Conservation (phyloP, 2,797 vertebrate species). For the Nasua narica region DNA sequence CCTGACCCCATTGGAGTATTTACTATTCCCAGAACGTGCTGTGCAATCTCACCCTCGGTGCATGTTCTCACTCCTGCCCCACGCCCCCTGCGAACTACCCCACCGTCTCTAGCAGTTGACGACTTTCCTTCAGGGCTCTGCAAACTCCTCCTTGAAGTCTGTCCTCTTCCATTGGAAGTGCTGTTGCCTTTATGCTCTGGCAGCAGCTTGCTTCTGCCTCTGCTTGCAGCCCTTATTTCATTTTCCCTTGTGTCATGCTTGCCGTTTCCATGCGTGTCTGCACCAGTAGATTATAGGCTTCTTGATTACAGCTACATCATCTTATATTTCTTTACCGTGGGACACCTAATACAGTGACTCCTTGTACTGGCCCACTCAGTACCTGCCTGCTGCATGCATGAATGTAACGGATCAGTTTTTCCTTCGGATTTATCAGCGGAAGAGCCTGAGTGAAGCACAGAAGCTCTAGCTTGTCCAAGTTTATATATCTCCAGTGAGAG, state of each 20-base stretch:
- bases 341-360: neutral
- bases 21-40: neutral
- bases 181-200: neutral
- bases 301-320: neutral
- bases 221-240: neutral
- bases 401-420: neutral
- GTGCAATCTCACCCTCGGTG: neutral
- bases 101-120: neutral
- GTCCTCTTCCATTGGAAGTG: neutral
- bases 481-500: neutral
- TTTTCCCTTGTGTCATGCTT: neutral
- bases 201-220: neutral
- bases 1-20: neutral
- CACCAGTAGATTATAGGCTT: neutral
- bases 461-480: neutral
- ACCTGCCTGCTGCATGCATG: neutral
- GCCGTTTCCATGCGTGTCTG: neutral
- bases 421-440: neutral
- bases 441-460: neutral
- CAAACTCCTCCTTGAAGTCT: neutral
- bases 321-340: neutral
- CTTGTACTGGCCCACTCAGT: neutral
- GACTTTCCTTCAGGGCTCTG: neutral
- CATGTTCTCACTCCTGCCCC: neutral
- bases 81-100: neutral